A percentile compares a stretch with the other conserved stretches of the same genome.
Conservation (phyloP, 2,113 vertebrate species). For the Oncorhynchus mykiss region DNA sequence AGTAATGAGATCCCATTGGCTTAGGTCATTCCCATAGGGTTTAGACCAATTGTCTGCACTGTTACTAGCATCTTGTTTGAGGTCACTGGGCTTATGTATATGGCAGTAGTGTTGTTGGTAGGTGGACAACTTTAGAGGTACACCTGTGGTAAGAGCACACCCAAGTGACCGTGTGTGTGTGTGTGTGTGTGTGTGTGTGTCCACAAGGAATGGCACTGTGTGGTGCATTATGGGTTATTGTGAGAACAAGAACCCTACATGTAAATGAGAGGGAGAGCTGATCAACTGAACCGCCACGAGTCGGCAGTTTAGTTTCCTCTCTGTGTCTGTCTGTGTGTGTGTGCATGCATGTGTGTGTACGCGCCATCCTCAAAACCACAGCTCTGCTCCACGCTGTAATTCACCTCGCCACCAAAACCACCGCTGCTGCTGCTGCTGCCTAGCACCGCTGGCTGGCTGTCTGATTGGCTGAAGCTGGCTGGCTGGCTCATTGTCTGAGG, state of each 20-base stretch:
- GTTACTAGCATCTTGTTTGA: conserved; percentile 51
- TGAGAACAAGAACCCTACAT: neutral
- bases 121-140: conserved; percentile 15
- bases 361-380: conserved; percentile 66
- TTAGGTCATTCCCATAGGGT: conserved; percentile 47
- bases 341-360: conserved; percentile 59
- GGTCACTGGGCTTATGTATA: conserved; percentile 47
- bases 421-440: conserved; percentile 59
- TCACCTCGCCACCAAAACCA: conserved; percentile 76
- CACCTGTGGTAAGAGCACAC: conserved; percentile 27
- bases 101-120: conserved; percentile 43
- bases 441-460: conserved; percentile 41
- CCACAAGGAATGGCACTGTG: neutral
- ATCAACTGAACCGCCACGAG: conserved; percentile 26
- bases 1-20: conserved; percentile 71
- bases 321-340: conserved; percentile 43
- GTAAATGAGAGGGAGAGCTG: conserved; percentile 31
- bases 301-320: conserved; percentile 21
- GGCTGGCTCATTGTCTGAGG: conserved; percentile 23
- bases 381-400: conserved; percentile 77
- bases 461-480: conserved; percentile 23
- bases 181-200: conserved; percentile 8
- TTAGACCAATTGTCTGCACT: conserved; percentile 45
- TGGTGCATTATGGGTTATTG: neutral
- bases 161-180: conserved; percentile 32